Percentiles rank a stretch among this genome's conserved stretches.
These are phyloP conservation scores for Drosophila diplacantha DNA, from an alignment of 2,888 invertebrate species.

Conservation along the genomic window DNA sequence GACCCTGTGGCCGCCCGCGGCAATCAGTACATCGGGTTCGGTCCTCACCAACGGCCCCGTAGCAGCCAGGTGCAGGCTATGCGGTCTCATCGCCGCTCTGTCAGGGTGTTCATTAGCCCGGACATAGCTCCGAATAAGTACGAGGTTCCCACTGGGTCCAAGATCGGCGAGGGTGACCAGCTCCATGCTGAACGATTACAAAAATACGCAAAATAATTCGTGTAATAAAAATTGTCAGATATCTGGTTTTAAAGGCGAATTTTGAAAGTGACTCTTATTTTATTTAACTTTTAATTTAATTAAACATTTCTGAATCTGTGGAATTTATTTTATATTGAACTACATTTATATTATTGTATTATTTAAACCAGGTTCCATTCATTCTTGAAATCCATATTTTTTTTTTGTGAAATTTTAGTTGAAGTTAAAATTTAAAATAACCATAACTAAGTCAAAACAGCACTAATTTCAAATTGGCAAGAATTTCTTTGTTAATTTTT, in stretches of 20 bases:
- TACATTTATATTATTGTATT: too few species aligned
- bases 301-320: neutral
- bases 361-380: too few species aligned
- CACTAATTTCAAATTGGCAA: neutral
- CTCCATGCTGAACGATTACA: neutral
- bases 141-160: too few species aligned
- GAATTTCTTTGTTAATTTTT: neutral
- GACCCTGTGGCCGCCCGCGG: neutral
- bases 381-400: too few species aligned
- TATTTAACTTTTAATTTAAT: too few species aligned
- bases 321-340: too few species aligned
- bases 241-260: too few species aligned
- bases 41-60: neutral
- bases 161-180: neutral
- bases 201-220: neutral
- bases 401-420: too few species aligned
- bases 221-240: neutral
- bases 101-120: neutral
- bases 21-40: neutral
- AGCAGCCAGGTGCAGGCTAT: neutral
- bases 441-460: neutral
- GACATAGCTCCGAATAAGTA: too few species aligned
- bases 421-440: neutral
- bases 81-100: neutral
- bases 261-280: neutral